Conservation (phyloP, 2,888 invertebrate genomes). For the Drosophila acutilabella region DNA sequence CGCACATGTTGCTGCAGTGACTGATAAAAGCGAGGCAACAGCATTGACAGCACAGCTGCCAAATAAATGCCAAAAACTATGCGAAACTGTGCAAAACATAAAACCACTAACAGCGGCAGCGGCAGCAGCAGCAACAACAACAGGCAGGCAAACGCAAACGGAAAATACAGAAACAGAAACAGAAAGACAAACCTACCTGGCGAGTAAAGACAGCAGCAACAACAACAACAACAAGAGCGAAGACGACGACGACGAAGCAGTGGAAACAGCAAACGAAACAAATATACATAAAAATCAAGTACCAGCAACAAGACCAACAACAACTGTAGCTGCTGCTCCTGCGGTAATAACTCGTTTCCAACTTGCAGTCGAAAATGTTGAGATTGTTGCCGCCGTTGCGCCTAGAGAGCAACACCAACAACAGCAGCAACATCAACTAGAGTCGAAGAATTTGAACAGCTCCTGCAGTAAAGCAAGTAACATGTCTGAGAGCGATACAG, state of each 20-base stretch:
- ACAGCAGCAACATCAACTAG: conserved; percentile 44
- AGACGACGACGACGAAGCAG: conserved; percentile 61
- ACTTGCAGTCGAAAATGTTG: conserved; percentile 74
- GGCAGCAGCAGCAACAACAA: conserved; percentile 24
- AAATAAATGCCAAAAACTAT: conserved; percentile 77
- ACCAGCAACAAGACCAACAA: conserved; percentile 61
- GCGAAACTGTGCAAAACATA: conserved; percentile 69
- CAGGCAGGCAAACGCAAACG: conserved; percentile 36
- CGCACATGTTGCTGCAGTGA: conserved; percentile 47
- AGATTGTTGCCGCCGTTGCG: conserved; percentile 55
- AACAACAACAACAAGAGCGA: neutral
- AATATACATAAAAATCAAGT: conserved; percentile 79
- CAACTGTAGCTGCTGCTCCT: conserved; percentile 65
- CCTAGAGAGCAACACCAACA: conserved; percentile 65
- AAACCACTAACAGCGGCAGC: conserved; percentile 36
- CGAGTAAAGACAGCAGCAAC: conserved; percentile 54
- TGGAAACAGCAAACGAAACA: conserved; percentile 73
- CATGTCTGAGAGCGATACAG: conserved; percentile 50
- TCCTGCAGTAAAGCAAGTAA: conserved; percentile 31
- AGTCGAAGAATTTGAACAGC: conserved; percentile 60
- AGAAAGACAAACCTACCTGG: conserved; percentile 75
- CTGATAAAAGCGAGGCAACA: conserved; percentile 50
- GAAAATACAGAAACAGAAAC: conserved; percentile 36
- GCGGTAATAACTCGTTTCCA: conserved; percentile 77
- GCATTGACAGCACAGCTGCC: conserved; percentile 45